Percentiles rank a stretch among this genome's conserved stretches.
These are phyloP conservation scores for Rhabdomys pumilio DNA, from an alignment of 2,797 vertebrate genomes.

Conservation along the genomic window DNA sequence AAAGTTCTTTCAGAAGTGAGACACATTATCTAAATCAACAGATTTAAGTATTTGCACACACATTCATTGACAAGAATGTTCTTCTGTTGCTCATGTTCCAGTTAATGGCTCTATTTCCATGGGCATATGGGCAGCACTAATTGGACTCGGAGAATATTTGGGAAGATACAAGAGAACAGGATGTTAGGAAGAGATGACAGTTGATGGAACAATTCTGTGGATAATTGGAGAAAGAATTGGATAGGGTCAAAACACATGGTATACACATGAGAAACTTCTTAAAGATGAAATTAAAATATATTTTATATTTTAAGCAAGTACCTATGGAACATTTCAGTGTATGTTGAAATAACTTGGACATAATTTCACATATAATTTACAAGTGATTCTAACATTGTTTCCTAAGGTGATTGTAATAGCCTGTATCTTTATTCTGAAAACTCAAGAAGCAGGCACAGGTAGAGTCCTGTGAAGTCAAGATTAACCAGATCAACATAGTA, in stretches of 20 bases:
- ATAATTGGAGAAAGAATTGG: not conserved
- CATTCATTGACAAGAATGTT: not conserved
- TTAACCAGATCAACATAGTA: too few relatives aligned
- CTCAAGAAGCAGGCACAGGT: not conserved
- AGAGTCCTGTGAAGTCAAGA: not conserved
- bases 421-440: not conserved
- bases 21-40: conserved; percentile 50
- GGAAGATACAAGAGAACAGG: not conserved
- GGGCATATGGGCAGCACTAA: not conserved
- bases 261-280: not conserved
- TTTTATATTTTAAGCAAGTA: not conserved
- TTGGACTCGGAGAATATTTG: not conserved
- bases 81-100: not conserved
- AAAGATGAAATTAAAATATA: not conserved
- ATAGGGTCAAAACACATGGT: not conserved
- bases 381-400: not conserved
- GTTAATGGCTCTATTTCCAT: not conserved
- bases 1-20: conserved; percentile 60
- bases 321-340: not conserved
- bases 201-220: not conserved
- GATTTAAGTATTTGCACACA: conserved; percentile 36
- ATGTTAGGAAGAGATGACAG: not conserved
- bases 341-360: not conserved
- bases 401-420: not conserved
- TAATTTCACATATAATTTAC: not conserved